Percentiles rank a stretch among this genome's conserved stretches.
Conservation (phyloP, 2,888 invertebrate species). For the Acrocyrtus sp. region DNA sequence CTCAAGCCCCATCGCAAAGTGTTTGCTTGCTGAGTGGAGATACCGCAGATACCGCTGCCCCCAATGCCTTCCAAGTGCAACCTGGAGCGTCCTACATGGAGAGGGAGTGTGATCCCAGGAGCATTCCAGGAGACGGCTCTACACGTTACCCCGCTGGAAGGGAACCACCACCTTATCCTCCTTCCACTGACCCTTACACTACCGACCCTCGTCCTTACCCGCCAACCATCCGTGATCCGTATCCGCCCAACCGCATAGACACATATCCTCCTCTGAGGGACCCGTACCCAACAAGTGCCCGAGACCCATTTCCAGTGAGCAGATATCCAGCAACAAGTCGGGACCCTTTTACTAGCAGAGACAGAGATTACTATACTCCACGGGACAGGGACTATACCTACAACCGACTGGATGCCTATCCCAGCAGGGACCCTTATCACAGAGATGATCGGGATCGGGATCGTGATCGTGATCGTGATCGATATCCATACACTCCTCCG, state of each 20-base stretch:
- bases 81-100: conserved; percentile 66
- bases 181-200: conserved; percentile 57
- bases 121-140: conserved; percentile 51
- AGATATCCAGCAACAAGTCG: conserved; percentile 60
- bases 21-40: conserved; percentile 67
- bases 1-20: conserved; percentile 60
- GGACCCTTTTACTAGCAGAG: conserved; percentile 59
- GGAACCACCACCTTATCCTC: conserved; percentile 35
- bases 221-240: conserved; percentile 59
- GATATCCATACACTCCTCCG: conserved; percentile 55
- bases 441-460: conserved; percentile 53
- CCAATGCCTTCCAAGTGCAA: conserved; percentile 65
- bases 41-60: conserved; percentile 65
- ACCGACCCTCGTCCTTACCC: conserved; percentile 47
- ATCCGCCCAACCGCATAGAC: conserved; percentile 57
- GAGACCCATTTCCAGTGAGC: conserved; percentile 60
- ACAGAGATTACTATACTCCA: conserved; percentile 57
- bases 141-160: conserved; percentile 47
- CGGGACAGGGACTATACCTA: conserved; percentile 50
- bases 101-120: conserved; percentile 64
- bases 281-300: conserved; percentile 57
- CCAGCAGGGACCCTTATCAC: conserved; percentile 59
- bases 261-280: conserved; percentile 59
- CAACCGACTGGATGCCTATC: conserved; percentile 58
- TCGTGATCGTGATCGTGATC: conserved; percentile 46